Evolutionary conservation across 2,888 invertebrate genomes (phyloP).

Genomic region (Calameuta idolon): DNA sequence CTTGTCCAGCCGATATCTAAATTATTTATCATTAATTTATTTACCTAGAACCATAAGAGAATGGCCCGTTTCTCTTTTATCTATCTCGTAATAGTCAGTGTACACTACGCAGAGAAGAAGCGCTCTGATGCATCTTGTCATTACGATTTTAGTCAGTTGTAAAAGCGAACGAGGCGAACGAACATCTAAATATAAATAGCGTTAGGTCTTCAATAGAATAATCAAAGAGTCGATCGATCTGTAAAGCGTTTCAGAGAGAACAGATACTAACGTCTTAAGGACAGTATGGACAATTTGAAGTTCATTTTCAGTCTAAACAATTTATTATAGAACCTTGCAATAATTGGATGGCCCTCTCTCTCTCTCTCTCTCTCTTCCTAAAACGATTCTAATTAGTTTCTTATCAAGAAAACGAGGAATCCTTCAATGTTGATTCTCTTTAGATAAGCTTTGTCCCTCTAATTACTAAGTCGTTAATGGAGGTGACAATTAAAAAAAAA

Average conservation of each 20-base stretch:
- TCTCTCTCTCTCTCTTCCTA: background rate
- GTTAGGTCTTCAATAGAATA: background rate
- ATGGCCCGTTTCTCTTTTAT: constrained; percentile 33
- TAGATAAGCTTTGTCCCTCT: background rate
- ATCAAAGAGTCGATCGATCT: background rate
- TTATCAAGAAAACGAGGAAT: background rate
- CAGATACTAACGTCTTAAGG: background rate
- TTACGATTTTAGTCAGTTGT: constrained; percentile 44
- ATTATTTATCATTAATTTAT: constrained; percentile 63
- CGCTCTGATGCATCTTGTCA: constrained; percentile 39
- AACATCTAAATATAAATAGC: constrained; percentile 10
- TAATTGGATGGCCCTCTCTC: background rate
- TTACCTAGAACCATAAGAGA: constrained; percentile 45
- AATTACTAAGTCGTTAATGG: background rate
- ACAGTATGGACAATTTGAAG: background rate
- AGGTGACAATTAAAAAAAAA: background rate
- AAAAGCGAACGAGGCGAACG: constrained; percentile 23
- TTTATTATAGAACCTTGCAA: background rate
- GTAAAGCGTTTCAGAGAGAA: background rate
- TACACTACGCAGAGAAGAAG: constrained; percentile 33
- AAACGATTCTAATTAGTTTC: background rate
- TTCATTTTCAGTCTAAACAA: background rate
- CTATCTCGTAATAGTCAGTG: constrained; percentile 51
- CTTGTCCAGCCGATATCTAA: constrained; percentile 37
- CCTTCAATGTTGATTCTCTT: background rate